phyloP scores from a whole-genome alignment of 2,888 invertebrate species.

The Quadriops clusia region DNA sequence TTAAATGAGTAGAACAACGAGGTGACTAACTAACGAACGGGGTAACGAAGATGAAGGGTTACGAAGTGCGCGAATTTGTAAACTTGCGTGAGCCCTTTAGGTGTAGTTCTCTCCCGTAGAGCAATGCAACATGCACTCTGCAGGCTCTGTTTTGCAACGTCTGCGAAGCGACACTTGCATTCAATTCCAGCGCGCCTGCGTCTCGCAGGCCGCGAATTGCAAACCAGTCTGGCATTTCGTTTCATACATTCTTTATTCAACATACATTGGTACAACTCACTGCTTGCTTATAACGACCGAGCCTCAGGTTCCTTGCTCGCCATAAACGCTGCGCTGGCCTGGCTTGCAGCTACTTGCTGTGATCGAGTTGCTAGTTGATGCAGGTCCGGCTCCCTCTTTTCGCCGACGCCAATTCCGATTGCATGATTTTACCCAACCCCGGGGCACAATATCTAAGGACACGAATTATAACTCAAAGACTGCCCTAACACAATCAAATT shows the following conservation, averaged over 20 bases:
- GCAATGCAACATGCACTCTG: constrained; percentile 35
- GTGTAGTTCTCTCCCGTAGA: constrained; percentile 37
- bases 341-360: no score
- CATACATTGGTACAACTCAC: constrained; percentile 11
- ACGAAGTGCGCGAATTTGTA: constrained; percentile 6
- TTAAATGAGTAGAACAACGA: no score
- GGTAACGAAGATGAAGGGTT: no score
- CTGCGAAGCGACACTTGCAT: constrained; percentile 30
- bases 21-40: no score
- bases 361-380: neutral
- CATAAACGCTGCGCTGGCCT: no score
- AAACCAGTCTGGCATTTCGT: constrained; percentile 29
- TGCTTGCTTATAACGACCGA: no score
- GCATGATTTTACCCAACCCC: no score
- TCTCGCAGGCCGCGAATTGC: constrained; percentile 21
- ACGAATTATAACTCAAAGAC: no score
- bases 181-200: constrained; percentile 28
- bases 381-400: neutral
- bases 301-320: no score
- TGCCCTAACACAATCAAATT: no score
- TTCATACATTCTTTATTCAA: constrained; percentile 20
- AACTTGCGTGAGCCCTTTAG: constrained; percentile 18
- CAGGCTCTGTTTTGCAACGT: constrained; percentile 36
- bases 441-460: no score
- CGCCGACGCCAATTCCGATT: constrained; percentile 1